A percentile compares a stretch with the other conserved stretches of the same genome.
phyloP scores from a whole-genome alignment of 2,797 vertebrate species.

The Periparus ater region DNA sequence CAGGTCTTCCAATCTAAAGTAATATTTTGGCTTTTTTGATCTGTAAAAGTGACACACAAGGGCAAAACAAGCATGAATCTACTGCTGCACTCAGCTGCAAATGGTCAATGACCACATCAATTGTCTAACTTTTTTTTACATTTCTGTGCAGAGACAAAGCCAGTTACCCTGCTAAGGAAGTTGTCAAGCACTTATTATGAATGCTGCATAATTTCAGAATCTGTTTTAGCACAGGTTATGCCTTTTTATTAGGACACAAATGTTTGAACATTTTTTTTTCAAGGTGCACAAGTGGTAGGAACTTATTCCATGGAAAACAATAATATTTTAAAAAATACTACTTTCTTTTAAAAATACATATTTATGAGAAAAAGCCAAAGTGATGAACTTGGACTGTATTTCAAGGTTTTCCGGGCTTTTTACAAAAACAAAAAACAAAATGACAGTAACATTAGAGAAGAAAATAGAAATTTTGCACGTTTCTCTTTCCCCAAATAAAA shows the following conservation, averaged over 20 bases:
- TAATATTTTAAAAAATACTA: neutral
- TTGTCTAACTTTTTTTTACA: neutral
- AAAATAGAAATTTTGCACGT: neutral
- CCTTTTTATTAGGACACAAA: neutral
- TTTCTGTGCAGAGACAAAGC: neutral
- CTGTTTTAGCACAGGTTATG: neutral
- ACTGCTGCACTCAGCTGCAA: neutral
- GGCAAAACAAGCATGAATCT: neutral
- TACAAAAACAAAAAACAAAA: neutral
- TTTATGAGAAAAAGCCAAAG: neutral
- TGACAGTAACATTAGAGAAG: neutral
- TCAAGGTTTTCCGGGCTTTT: neutral
- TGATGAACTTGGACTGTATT: neutral
- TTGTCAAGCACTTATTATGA: neutral
- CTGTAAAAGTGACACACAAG: neutral
- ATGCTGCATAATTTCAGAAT: neutral
- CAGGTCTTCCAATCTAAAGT: neutral
- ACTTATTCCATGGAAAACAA: neutral
- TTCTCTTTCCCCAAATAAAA: neutral
- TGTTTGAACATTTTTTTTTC: neutral
- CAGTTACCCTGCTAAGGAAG: neutral
- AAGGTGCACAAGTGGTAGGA: neutral
- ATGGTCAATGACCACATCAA: neutral
- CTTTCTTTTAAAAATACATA: neutral
- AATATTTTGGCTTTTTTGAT: neutral